Evolutionary conservation across 1,140 invertebrate genomes (phyloP).

Genomic region (Brachionus rubens): DNA sequence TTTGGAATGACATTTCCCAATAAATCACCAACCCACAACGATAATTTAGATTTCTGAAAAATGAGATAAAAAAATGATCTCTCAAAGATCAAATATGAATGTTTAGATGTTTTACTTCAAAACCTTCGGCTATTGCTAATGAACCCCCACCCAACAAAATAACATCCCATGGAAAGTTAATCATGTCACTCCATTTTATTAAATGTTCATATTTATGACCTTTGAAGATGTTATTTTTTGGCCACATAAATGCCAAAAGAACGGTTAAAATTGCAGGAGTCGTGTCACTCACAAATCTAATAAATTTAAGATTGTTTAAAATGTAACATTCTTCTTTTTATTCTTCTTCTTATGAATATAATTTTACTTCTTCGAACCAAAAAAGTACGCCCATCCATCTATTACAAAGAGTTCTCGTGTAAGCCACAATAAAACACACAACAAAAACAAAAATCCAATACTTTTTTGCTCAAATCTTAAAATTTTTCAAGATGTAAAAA

Average conservation of each 20-base stretch:
- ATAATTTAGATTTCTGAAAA: slow-evolving; percentile 53
- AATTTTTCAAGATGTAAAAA: not conserved
- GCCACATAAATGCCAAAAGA: slow-evolving; percentile 75
- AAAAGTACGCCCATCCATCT: slow-evolving; percentile 63
- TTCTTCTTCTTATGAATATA: no score
- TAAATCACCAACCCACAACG: slow-evolving; percentile 51
- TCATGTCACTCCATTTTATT: slow-evolving; percentile 12
- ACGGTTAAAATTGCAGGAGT: slow-evolving; percentile 76
- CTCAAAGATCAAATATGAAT: slow-evolving; percentile 1
- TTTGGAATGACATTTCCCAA: slow-evolving; percentile 46
- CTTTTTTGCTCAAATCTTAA: slow-evolving; percentile 70
- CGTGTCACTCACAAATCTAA: slow-evolving; percentile 67
- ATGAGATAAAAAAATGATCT: no score
- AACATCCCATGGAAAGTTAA: slow-evolving; percentile 60
- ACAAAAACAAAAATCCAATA: slow-evolving; percentile 71
- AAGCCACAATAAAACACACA: slow-evolving; percentile 77
- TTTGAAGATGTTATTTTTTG: slow-evolving; percentile 65
- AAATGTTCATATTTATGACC: slow-evolving; percentile 27
- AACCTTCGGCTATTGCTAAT: slow-evolving; percentile 72
- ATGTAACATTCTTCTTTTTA: no score
- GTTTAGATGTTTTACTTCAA: slow-evolving; percentile 50
- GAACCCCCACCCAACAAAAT: slow-evolving; percentile 69
- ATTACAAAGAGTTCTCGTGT: slow-evolving; percentile 65
- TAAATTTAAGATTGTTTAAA: no score
- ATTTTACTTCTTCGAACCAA: slow-evolving; percentile 71